Evolutionary conservation across 2,797 vertebrate species (phyloP), one percentile per base, ranked within the genome.

Genomic region (Rhabdomys pumilio): DNA sequence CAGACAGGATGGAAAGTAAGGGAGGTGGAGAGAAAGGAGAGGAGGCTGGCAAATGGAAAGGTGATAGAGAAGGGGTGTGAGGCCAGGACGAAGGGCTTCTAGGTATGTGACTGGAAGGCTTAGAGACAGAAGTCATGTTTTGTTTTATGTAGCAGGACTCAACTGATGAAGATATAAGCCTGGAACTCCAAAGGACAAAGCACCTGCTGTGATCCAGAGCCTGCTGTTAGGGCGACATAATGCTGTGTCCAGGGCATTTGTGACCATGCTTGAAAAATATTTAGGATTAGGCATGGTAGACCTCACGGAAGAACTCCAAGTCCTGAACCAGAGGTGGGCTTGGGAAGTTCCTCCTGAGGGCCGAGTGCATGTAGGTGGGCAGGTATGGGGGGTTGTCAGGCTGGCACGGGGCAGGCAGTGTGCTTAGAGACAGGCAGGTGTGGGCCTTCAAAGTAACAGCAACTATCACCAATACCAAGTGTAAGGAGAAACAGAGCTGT

Each of bases 361-460:
- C 31, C 38, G 34, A 84, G 61, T 55, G 72, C 26, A 29, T 67
- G 41, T 44, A 44, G 34, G 53, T 31, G 1, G 24, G 24, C 7
- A 19, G 61, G 76, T 20, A 6, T 31, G 53, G 19, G 1, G 13
- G 53, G 69, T 11, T 29, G 63, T 12, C 44, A 81, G 80, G 61
- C 69, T 50, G 34, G 10, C 63, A 4, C 4, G 4, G n/a, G 26
- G 12, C 41, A 31, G 24, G 15, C 34, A 41, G 22, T 29, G 31
- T 86, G 20, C 82, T 13, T 12, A 47, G 61, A 34, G n/a, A 24
- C 24, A 9, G 63, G 47, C 77, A 24, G 57, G 63, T 44, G 81
- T 38, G 1, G 24, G 26, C 34, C 31, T 0, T 20, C 20, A 0
- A 6, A 29, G 2, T 12, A 14, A 61, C 11, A 6, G 2, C 15